Evolutionary conservation across 2,113 vertebrate genomes (phyloP), one percentile per base, ranked within the genome.

Genomic region (Pollimyrus isidori): DNA sequence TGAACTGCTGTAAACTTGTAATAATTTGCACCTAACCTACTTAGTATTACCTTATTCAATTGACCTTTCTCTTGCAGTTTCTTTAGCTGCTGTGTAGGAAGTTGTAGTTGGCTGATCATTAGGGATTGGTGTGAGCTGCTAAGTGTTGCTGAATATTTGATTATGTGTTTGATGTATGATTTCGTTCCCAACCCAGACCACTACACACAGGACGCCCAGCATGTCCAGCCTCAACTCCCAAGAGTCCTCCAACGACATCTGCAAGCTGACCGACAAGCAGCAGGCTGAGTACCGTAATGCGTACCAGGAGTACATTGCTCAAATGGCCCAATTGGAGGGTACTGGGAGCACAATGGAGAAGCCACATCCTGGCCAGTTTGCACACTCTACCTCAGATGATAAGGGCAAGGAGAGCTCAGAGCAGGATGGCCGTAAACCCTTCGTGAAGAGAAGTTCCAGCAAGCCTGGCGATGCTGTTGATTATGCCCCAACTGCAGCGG

Each of bases 221-320:
- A 97, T 98, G 94, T 98, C 95, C 89, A 99, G 98, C 91, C 97
- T 99, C 90, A 99, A 98, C 94, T 99, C 98, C 26, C 97, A 98
- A 95, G 98, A 98, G 92, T 99, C 98, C 17, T 98, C 97, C 91
- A 97, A 97, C 90, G 98, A 99, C 92, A 98, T 99, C 90, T 95
- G 94, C 90, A 97, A 95, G 91, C 97, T 99, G 92, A 99, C 98
- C 7, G 98, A 99, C 94, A 97, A 97, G 94, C 98, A 99, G 90
- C 98, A 99, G 95, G 96, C 97, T 1, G 98, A 99, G 94, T 99
- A 99, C 92, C 96, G 97, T 93, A 96, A 95, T 90, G 98, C 98
- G 1, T 99, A 99, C 90, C 96, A 98, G 91, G 98, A 99, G 90
- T 99, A 99, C 92, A 98, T 99, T 49, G 96, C 98, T 86, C 97